Evolutionary conservation across 1,140 invertebrate genomes (phyloP).

Genomic region (Papilio glaucus): DNA sequence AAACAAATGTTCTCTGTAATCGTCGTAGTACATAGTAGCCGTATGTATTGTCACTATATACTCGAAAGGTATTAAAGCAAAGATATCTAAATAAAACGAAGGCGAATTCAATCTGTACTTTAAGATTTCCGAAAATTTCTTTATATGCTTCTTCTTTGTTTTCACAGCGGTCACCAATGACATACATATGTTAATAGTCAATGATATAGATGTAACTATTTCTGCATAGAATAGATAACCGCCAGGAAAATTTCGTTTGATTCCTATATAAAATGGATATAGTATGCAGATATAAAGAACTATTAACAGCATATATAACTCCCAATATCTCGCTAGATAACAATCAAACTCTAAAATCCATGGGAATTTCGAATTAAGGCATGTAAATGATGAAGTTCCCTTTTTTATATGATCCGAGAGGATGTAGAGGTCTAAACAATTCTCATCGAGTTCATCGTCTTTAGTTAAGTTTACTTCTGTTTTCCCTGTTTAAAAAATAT

Average conservation of each 20-base stretch:
- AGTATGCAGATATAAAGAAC: slow-evolving; percentile 66
- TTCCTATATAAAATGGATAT: slow-evolving; percentile 74
- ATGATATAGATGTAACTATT: slow-evolving; percentile 63
- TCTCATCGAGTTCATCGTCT: slow-evolving; percentile 66
- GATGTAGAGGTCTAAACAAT: slow-evolving; percentile 73
- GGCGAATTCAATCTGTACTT: slow-evolving; percentile 71
- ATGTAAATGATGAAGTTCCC: slow-evolving; percentile 61
- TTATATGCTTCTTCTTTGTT: slow-evolving; percentile 72
- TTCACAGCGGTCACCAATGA: slow-evolving; percentile 66
- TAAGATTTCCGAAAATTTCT: slow-evolving; percentile 62
- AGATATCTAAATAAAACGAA: slow-evolving; percentile 75
- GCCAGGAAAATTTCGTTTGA: slow-evolving; percentile 60
- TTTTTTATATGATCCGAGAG: slow-evolving; percentile 76
- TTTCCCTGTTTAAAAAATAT: slow-evolving; percentile 52
- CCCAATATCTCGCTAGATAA: slow-evolving; percentile 71
- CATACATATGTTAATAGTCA: slow-evolving; percentile 66
- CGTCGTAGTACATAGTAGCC: slow-evolving; percentile 59
- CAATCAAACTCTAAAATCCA: slow-evolving; percentile 73
- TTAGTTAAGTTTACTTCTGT: slow-evolving; percentile 57
- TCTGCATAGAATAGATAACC: slow-evolving; percentile 63
- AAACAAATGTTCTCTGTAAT: slow-evolving; percentile 69
- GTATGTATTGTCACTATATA: slow-evolving; percentile 72
- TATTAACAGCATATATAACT: slow-evolving; percentile 64
- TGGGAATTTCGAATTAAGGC: slow-evolving; percentile 63
- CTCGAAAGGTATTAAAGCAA: slow-evolving; percentile 75